phyloP scores from a whole-genome alignment of 37 sponge, comb jelly and placozoan species.

The Chondrilla cf. caribensis region DNA sequence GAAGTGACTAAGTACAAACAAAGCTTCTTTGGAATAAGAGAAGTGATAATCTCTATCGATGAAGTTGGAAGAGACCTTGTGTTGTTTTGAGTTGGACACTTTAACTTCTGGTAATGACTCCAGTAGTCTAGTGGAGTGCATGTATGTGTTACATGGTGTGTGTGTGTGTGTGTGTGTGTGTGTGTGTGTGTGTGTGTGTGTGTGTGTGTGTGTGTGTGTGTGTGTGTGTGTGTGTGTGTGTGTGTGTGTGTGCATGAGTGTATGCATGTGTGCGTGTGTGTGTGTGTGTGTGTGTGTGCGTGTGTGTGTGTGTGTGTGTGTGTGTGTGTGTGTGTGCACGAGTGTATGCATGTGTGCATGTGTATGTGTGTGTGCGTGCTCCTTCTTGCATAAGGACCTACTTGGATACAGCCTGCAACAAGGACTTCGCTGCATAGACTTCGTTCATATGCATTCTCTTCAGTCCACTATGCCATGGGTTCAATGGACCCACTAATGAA shows the following conservation, averaged over 20 bases:
- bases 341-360: background rate
- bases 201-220: background rate
- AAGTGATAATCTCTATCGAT: background rate
- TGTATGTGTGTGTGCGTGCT: no score
- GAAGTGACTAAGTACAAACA: background rate
- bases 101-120: background rate
- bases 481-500: conserved; percentile 3
- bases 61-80: background rate
- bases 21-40: conserved; percentile 8
- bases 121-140: background rate
- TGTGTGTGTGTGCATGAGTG: background rate
- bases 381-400: background rate
- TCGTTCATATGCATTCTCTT: background rate
- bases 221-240: background rate
- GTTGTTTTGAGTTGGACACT: no score
- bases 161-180: background rate
- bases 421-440: background rate
- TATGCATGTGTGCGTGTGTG: background rate
- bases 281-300: background rate
- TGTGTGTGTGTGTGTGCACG: background rate
- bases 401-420: conserved; percentile 6
- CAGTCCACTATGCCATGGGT: conserved; percentile 10
- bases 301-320: background rate
- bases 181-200: no score
- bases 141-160: no score